Percentiles rank a stretch among this genome's conserved stretches.
phyloP scores from a whole-genome alignment of 2,113 vertebrate species.

The Tyrannus savana region DNA sequence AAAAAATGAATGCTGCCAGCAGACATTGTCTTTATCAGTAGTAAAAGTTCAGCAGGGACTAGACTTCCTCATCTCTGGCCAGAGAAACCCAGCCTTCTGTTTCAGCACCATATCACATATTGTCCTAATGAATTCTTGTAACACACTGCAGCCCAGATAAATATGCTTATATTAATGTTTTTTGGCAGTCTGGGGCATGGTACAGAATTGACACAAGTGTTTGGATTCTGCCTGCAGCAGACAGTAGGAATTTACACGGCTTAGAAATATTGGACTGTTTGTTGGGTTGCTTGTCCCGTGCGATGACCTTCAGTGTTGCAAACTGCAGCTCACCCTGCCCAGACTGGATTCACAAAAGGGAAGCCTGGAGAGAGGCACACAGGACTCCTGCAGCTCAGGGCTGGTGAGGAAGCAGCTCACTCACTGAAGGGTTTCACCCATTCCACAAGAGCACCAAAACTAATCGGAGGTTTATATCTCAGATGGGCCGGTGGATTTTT shows the following conservation, averaged over 20 bases:
- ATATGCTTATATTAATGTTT: conserved; percentile 70
- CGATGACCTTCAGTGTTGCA: neutral
- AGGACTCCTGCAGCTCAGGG: neutral
- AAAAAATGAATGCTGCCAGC: conserved; percentile 82
- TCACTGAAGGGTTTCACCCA: neutral
- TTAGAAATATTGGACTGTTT: neutral
- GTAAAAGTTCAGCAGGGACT: conserved; percentile 78
- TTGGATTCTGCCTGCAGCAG: conserved; percentile 56
- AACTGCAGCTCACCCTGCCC: neutral
- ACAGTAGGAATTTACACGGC: conserved; percentile 47
- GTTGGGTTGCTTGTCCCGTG: neutral
- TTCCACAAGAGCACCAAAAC: neutral
- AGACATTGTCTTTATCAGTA: conserved; percentile 82
- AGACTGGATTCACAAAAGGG: neutral
- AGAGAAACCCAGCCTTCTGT: conserved; percentile 74
- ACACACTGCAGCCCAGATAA: conserved; percentile 69
- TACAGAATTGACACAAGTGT: conserved; percentile 64
- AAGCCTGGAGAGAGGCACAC: neutral
- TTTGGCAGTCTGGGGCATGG: conserved; percentile 70
- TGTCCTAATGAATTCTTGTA: conserved; percentile 79
- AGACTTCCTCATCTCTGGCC: conserved; percentile 77
- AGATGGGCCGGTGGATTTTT: neutral
- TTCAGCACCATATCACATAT: conserved; percentile 79
- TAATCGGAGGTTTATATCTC: neutral
- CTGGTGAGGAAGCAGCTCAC: neutral